phyloP scores from a whole-genome alignment of 2,113 vertebrate species.

The Paradisaea rubra region DNA sequence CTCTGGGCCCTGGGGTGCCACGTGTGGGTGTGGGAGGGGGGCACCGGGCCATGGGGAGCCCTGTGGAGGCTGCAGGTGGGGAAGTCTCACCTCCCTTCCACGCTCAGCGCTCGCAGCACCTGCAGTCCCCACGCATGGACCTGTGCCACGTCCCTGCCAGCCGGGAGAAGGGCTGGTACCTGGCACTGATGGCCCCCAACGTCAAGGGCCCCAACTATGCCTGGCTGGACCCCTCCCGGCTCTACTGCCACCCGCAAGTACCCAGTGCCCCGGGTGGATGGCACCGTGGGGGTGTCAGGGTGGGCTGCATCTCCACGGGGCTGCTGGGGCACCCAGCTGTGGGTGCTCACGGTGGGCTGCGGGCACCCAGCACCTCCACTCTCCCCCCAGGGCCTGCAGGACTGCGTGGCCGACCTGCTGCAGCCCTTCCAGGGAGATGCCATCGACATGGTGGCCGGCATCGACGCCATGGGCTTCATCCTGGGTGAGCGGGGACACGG shows the following conservation, averaged over 20 bases:
- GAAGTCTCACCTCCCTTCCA: accelerated
- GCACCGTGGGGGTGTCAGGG: neutral
- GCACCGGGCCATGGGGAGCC: accelerated
- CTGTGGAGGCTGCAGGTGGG: accelerated
- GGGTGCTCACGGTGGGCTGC: neutral
- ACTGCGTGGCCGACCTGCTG: slow-evolving; percentile 81
- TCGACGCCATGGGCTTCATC: slow-evolving; percentile 90
- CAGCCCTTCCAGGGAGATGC: slow-evolving; percentile 73
- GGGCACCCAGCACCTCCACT: neutral
- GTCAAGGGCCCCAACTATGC: slow-evolving; percentile 78
- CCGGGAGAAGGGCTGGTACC: slow-evolving; percentile 77
- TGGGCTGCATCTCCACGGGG: neutral
- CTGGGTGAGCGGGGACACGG: slow-evolving; percentile 61
- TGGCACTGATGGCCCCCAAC: slow-evolving; percentile 84
- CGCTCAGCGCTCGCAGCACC: neutral
- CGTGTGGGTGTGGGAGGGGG: accelerated
- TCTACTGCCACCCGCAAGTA: slow-evolving; percentile 86
- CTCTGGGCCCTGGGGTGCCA: neutral
- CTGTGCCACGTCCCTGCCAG: slow-evolving; percentile 34
- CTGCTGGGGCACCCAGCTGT: neutral
- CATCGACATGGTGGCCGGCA: slow-evolving; percentile 82
- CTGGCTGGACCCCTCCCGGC: slow-evolving; percentile 87
- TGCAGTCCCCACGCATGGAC: slow-evolving; percentile 54
- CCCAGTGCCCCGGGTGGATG: accelerated
- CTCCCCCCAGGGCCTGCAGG: slow-evolving; percentile 72